These are phyloP conservation scores for Cistogaster globosa DNA, from an alignment of 2,888 invertebrate genomes.

Conservation along the genomic window DNA sequence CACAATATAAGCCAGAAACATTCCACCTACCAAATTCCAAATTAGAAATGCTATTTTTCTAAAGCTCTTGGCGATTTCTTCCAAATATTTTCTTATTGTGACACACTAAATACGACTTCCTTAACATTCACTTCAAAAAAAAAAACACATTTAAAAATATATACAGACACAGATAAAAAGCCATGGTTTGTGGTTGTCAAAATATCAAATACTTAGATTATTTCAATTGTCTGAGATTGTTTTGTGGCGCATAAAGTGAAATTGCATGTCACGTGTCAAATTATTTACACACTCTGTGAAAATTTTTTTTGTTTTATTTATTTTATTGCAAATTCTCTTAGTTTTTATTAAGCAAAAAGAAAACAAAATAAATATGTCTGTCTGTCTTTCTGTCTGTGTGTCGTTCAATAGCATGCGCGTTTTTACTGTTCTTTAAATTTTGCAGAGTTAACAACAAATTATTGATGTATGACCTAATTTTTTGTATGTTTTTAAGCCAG, in stretches of 20 bases:
- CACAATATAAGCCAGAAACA: too few relatives aligned
- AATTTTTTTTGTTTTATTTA: slow-evolving; percentile 37
- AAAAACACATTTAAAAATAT: too few relatives aligned
- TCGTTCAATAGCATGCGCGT: slow-evolving; percentile 26
- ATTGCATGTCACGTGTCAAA: slow-evolving; percentile 82
- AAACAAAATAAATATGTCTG: slow-evolving; percentile 3
- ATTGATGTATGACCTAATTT: slow-evolving; percentile 61
- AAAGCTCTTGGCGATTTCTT: too few relatives aligned
- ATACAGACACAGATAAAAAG: neutral
- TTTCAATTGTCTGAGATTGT: slow-evolving; percentile 54
- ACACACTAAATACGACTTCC: too few relatives aligned
- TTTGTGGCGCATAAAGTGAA: slow-evolving; percentile 79
- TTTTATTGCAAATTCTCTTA: slow-evolving; percentile 21
- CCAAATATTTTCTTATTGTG: too few relatives aligned
- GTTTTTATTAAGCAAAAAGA: slow-evolving; percentile 39
- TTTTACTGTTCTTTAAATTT: slow-evolving; percentile 32
- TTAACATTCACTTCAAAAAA: too few relatives aligned
- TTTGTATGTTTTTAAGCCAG: slow-evolving; percentile 16
- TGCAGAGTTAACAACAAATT: slow-evolving; percentile 19
- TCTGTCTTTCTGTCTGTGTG: neutral
- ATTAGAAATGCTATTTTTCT: too few relatives aligned
- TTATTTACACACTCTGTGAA: slow-evolving; percentile 56
- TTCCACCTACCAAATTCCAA: too few relatives aligned
- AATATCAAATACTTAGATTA: slow-evolving; percentile 44
- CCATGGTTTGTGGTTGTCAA: slow-evolving; percentile 23